Conservation (phyloP, 2,888 invertebrate species). For the Phania funesta region DNA sequence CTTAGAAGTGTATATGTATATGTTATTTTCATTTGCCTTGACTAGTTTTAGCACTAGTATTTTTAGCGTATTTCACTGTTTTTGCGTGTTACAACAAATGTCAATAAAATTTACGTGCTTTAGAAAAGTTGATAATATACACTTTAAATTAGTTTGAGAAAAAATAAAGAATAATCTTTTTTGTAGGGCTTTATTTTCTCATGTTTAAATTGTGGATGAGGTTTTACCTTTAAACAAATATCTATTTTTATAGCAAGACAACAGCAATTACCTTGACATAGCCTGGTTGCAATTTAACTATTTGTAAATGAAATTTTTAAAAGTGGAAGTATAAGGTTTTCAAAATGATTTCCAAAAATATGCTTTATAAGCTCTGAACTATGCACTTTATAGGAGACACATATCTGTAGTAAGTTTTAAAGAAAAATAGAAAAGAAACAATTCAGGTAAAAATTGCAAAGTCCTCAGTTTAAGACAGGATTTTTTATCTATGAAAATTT, state of each 20-base stretch:
- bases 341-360: too few relatives aligned
- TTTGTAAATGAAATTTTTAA: conserved; percentile 35
- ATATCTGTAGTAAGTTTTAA: too few relatives aligned
- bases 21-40: too few relatives aligned
- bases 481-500: too few relatives aligned
- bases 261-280: conserved; percentile 44
- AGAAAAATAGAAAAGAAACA: too few relatives aligned
- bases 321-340: not conserved
- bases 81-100: conserved; percentile 50
- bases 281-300: conserved; percentile 34
- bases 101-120: conserved; percentile 60
- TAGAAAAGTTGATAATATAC: conserved; percentile 30
- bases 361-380: too few relatives aligned
- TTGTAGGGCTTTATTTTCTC: not conserved
- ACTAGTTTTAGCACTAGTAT: not conserved
- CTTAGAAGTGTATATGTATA: too few relatives aligned
- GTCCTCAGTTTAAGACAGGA: too few relatives aligned
- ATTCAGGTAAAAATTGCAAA: too few relatives aligned
- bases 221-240: conserved; percentile 11
- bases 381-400: too few relatives aligned
- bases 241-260: not conserved
- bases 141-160: not conserved
- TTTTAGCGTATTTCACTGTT: not conserved
- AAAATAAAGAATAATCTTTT: not conserved
- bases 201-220: conserved; percentile 22